These are phyloP conservation scores for Meles meles DNA, from an alignment of 2,113 vertebrate species.

Conservation along the genomic window DNA sequence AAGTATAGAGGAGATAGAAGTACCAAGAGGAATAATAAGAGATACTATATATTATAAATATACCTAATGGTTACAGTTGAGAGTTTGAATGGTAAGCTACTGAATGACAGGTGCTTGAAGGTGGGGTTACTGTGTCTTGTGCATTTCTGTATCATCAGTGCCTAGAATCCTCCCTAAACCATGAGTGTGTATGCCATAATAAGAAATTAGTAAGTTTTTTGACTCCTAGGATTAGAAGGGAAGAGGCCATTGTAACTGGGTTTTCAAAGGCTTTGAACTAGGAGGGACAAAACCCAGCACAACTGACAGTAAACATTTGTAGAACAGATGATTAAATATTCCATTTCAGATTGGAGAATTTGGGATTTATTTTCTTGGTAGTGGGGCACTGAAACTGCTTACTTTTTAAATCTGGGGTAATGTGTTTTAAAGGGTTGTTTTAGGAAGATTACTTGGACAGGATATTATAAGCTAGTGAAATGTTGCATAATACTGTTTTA, in stretches of 20 bases:
- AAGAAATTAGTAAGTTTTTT: conserved; percentile 6
- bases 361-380: neutral
- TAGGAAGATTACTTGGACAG: neutral
- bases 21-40: neutral
- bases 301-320: neutral
- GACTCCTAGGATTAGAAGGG: neutral
- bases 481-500: conserved; percentile 22
- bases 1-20: neutral
- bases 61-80: neutral
- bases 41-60: neutral
- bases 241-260: neutral
- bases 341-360: conserved; percentile 28
- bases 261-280: conserved; percentile 34
- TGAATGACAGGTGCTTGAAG: neutral
- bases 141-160: neutral
- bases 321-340: conserved; percentile 5
- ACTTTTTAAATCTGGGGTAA: neutral
- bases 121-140: neutral
- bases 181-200: neutral
- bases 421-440: neutral
- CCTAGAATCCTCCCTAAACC: neutral
- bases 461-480: neutral
- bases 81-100: neutral
- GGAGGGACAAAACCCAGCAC: neutral
- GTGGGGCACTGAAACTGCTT: neutral